Evolutionary conservation across 37 sponge, comb jelly and placozoan species (phyloP).

Genomic region (Cladorhizidae sp.): DNA sequence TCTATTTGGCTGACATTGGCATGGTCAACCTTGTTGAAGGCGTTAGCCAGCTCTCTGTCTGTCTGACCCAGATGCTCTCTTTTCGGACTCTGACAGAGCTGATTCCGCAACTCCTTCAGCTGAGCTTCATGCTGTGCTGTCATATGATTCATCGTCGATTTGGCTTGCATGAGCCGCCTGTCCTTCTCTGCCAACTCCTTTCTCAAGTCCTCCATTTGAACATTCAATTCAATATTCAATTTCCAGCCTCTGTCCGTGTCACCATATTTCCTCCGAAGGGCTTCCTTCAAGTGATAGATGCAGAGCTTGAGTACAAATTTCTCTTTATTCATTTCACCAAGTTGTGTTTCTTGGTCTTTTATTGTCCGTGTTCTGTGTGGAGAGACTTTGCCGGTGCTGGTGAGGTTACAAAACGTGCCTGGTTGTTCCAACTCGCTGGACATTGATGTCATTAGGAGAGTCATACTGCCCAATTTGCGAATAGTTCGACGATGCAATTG

Average conservation of each 20-base stretch:
- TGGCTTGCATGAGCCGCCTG: conserved; percentile 67
- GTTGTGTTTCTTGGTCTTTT: conserved; percentile 80
- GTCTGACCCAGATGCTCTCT: conserved; percentile 28
- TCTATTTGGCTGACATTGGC: too few relatives aligned
- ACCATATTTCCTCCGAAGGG: conserved; percentile 60
- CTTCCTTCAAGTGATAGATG: conserved; percentile 87
- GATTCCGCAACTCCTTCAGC: conserved; percentile 28
- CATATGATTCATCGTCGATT: conserved; percentile 65
- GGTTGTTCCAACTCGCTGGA: conserved; percentile 50
- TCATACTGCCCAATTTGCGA: not conserved
- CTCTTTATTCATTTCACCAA: conserved; percentile 83
- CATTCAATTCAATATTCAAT: conserved; percentile 85
- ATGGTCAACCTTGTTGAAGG: conserved; percentile 16
- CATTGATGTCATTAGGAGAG: conserved; percentile 16
- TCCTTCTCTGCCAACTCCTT: conserved; percentile 81
- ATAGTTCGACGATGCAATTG: conserved; percentile 5
- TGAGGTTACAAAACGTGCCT: conserved; percentile 45
- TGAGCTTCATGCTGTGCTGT: conserved; percentile 51
- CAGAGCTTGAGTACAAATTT: conserved; percentile 89
- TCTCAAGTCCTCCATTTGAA: conserved; percentile 71
- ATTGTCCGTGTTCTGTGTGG: conserved; percentile 62
- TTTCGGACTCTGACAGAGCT: not conserved
- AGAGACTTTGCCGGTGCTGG: conserved; percentile 47
- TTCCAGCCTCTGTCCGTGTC: conserved; percentile 65
- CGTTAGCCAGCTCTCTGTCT: conserved; percentile 23